phyloP scores from a whole-genome alignment of 2,888 invertebrate genomes.

The Orthosia cruda region DNA sequence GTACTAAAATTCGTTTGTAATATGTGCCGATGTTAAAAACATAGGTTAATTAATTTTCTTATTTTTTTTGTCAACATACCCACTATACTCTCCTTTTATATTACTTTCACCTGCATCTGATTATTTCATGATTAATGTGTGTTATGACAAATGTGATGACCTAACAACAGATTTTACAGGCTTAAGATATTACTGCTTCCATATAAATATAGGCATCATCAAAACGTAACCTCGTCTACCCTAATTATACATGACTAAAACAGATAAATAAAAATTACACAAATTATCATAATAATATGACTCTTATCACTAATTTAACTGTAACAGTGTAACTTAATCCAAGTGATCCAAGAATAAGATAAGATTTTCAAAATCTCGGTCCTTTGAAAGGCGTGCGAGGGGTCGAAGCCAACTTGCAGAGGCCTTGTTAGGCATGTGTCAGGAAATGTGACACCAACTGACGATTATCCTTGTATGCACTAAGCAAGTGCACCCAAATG shows the following conservation, averaged over 20 bases:
- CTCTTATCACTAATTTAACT: background rate
- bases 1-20: background rate
- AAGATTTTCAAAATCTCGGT: background rate
- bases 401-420: no score
- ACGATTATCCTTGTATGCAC: no score
- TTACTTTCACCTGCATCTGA: background rate
- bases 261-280: no score
- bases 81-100: background rate
- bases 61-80: no score
- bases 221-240: background rate
- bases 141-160: background rate
- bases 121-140: background rate
- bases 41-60: no score
- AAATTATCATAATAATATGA: conserved; percentile 17
- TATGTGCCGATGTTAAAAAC: background rate
- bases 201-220: background rate
- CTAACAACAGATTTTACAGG: background rate
- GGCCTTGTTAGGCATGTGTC: no score
- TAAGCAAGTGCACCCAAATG: no score
- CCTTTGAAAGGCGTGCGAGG: no score
- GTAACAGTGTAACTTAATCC: no score
- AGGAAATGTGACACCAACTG: no score
- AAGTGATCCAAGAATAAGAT: conserved; percentile 2
- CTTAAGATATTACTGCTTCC: background rate
- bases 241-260: background rate